These are phyloP conservation scores for Hydrocynus forskahlii DNA, from an alignment of 2,797 vertebrate species.

Conservation along the genomic window DNA sequence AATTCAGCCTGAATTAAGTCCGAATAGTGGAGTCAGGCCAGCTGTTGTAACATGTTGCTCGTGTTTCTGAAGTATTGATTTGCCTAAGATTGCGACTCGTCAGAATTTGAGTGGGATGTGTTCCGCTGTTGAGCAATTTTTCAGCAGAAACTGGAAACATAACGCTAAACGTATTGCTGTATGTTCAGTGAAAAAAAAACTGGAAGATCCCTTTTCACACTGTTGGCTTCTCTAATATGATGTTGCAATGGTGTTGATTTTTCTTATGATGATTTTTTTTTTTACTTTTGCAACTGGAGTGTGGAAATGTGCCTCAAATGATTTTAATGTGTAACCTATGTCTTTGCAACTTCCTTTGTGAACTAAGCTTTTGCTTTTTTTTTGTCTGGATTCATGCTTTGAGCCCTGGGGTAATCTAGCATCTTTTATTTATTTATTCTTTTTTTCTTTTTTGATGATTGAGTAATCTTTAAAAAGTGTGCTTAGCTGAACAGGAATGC, in stretches of 20 bases:
- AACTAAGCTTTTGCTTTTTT: not conserved
- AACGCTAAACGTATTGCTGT: not conserved
- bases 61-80: conserved; percentile 17
- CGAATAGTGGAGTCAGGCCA: not conserved
- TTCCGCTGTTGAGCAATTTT: not conserved
- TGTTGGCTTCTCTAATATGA: not conserved
- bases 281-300: not conserved
- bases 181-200: not conserved
- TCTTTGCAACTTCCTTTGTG: not conserved
- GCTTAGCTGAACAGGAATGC: too few relatives aligned
- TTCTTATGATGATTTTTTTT: not conserved
- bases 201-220: not conserved
- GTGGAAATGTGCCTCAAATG: not conserved
- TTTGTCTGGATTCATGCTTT: not conserved
- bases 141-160: too few relatives aligned
- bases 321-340: not conserved
- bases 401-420: not conserved
- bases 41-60: not conserved
- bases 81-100: not conserved
- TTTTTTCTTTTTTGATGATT: too few relatives aligned
- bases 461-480: too few relatives aligned
- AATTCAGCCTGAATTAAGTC: too few relatives aligned
- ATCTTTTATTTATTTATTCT: too few relatives aligned
- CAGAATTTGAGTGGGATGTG: not conserved
- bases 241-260: not conserved